Conservation (phyloP, 64 coral and sea anemone genomes). For the Pocillopora verrucosa region DNA sequence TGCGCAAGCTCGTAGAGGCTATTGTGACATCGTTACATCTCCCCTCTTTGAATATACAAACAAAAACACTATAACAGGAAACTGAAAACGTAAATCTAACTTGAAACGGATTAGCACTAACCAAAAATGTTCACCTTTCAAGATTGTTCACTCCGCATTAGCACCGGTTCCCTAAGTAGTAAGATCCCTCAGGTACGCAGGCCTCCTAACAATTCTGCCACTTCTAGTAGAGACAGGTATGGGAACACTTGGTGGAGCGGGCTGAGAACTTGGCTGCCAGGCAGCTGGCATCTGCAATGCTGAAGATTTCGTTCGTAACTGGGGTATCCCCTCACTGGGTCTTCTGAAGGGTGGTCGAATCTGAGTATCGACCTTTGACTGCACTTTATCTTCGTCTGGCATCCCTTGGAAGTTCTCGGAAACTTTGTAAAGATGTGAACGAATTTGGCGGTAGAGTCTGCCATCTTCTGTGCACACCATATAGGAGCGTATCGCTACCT, state of each 20-base stretch:
- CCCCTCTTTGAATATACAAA: not conserved
- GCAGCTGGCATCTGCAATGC: not conserved
- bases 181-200: not conserved
- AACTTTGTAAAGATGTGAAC: constrained; percentile 12
- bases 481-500: not conserved
- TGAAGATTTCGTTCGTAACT: not conserved
- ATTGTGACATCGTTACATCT: not conserved
- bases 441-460: not conserved
- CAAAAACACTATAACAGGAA: not conserved
- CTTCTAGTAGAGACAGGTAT: not conserved
- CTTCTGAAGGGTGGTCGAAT: not conserved
- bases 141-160: not conserved
- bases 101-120: not conserved
- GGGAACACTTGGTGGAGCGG: not conserved
- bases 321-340: not conserved
- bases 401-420: not conserved
- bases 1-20: no score
- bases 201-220: not conserved
- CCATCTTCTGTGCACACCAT: constrained; percentile 12
- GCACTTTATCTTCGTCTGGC: not conserved
- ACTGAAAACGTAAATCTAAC: not conserved
- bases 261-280: not conserved
- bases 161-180: not conserved
- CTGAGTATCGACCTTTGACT: not conserved
- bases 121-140: not conserved